Evolutionary conservation across 2,113 vertebrate species (phyloP).

Genomic region (Mobula hypostoma): DNA sequence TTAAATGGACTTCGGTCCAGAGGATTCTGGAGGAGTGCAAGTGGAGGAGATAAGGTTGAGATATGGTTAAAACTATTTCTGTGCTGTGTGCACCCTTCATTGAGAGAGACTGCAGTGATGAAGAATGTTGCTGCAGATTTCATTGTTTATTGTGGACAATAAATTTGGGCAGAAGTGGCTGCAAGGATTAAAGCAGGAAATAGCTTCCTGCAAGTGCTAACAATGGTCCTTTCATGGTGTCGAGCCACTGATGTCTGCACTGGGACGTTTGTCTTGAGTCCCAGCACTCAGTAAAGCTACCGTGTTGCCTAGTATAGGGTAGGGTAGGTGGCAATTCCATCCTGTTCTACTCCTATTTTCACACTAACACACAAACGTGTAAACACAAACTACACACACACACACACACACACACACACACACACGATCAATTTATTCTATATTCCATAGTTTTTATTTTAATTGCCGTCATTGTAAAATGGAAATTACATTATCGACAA

Average conservation of each 20-base stretch:
- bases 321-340: neutral
- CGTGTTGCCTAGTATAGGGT: no score
- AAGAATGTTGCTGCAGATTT: neutral
- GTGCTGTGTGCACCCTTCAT: neutral
- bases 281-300: neutral
- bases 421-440: neutral
- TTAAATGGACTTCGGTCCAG: neutral
- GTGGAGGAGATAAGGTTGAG: neutral
- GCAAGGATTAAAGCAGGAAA: constrained; percentile 24
- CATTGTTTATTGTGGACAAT: constrained; percentile 18
- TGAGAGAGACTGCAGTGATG: neutral
- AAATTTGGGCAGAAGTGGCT: neutral
- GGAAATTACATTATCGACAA: neutral
- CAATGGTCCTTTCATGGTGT: constrained; percentile 25
- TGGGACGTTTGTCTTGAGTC: neutral
- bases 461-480: neutral
- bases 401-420: no score
- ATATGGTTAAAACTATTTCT: neutral
- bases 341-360: neutral
- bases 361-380: neutral
- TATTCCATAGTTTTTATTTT: neutral
- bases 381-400: no score
- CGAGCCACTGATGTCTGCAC: neutral
- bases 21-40: neutral
- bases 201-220: constrained; percentile 17